Evolutionary conservation across 2,888 invertebrate species (phyloP).

Genomic region (Chrysolina oricalcia): DNA sequence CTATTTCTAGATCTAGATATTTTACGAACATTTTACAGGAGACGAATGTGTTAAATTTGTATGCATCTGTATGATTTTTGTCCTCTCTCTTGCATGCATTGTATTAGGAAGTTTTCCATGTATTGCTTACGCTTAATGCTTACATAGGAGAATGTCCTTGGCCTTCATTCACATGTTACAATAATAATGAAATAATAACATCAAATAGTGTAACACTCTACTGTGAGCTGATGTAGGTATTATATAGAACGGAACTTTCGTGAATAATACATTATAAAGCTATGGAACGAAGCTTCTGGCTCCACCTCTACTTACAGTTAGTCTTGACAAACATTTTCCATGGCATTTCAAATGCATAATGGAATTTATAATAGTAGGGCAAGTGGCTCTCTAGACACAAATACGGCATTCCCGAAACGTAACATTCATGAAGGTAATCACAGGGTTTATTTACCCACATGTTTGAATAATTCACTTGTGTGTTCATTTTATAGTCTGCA

Average conservation of each 20-base stretch:
- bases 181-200: too few relatives aligned
- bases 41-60: too few relatives aligned
- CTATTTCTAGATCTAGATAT: too few relatives aligned
- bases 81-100: too few relatives aligned
- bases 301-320: neutral
- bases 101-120: too few relatives aligned
- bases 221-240: too few relatives aligned
- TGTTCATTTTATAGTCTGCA: neutral
- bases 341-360: conserved; percentile 6
- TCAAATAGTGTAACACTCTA: too few relatives aligned
- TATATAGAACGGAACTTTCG: neutral
- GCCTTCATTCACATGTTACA: too few relatives aligned
- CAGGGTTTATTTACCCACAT: neutral
- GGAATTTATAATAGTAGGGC: conserved; percentile 2
- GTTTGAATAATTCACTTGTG: neutral
- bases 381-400: conserved; percentile 12
- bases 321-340: conserved; percentile 17
- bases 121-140: too few relatives aligned
- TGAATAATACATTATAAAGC: neutral
- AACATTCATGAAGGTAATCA: conserved; percentile 4
- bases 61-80: too few relatives aligned
- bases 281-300: neutral
- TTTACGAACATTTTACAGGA: too few relatives aligned
- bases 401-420: neutral
- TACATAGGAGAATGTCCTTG: too few relatives aligned